Conservation (phyloP, 2,113 vertebrate genomes). For the Dromas ardeola region DNA sequence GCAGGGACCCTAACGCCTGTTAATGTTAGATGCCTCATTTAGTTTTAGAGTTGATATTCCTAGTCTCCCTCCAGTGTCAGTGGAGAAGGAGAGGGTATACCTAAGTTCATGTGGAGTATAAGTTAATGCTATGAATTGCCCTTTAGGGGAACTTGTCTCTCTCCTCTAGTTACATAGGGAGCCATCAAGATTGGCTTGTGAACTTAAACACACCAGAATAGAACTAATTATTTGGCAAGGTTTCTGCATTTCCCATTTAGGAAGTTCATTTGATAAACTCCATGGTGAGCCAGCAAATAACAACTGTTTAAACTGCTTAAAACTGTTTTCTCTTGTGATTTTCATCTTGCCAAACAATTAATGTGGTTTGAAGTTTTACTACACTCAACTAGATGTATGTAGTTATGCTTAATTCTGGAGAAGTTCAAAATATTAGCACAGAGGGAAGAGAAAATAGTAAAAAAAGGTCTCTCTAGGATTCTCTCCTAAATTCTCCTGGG, state of each 20-base stretch:
- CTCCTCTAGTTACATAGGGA: not conserved
- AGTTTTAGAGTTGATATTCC: not conserved
- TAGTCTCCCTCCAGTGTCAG: not conserved
- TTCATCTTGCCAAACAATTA: not conserved
- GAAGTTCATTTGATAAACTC: constrained; percentile 13
- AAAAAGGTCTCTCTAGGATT: not conserved
- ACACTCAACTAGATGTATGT: not conserved
- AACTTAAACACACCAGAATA: not conserved
- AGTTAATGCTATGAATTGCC: not conserved
- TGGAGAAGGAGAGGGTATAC: not conserved
- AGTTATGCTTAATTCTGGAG: not conserved
- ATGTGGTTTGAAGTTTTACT: not conserved
- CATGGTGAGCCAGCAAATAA: not conserved
- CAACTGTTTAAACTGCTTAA: not conserved
- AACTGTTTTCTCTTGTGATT: not conserved
- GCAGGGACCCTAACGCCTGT: not conserved
- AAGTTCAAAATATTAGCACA: not conserved
- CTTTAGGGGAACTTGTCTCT: not conserved
- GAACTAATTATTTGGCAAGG: not conserved
- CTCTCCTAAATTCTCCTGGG: not conserved
- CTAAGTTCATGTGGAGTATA: not conserved
- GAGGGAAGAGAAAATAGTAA: not conserved
- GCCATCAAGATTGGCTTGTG: not conserved
- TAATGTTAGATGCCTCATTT: not conserved
- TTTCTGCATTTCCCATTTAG: not conserved